Conservation (phyloP, 2,888 invertebrate genomes). For the Nematopogon swammerdamellus region DNA sequence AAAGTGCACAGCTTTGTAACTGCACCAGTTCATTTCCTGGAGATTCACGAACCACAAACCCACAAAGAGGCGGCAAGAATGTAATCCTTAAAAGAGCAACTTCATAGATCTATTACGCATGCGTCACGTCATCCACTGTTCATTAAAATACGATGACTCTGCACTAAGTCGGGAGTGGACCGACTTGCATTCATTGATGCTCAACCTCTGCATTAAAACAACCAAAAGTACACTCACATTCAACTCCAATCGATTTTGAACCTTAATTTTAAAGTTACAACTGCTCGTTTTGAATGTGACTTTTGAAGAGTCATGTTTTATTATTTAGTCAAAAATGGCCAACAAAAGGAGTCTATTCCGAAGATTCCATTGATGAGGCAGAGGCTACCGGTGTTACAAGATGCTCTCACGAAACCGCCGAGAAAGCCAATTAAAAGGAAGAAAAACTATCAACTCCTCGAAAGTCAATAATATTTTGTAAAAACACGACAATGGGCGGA, state of each 20-base stretch:
- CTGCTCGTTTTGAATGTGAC: too few relatives aligned
- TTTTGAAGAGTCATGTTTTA: too few relatives aligned
- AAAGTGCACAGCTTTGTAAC: too few relatives aligned
- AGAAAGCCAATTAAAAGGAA: constrained; percentile 28
- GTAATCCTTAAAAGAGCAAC: constrained; percentile 52
- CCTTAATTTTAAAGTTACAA: too few relatives aligned
- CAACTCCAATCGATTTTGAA: too few relatives aligned
- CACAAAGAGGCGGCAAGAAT: constrained; percentile 28
- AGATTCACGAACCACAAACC: constrained; percentile 20
- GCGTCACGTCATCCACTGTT: constrained; percentile 55
- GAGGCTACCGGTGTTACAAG: constrained; percentile 53
- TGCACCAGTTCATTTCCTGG: background rate
- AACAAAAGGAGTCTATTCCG: constrained; percentile 51
- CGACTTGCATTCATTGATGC: constrained; percentile 44
- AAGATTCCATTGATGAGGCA: constrained; percentile 54
- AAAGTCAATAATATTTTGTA: background rate
- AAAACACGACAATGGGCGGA: constrained; percentile 7
- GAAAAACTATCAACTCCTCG: constrained; percentile 12
- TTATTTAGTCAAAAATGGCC: constrained; percentile 24
- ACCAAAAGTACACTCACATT: background rate
- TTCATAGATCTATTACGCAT: constrained; percentile 51
- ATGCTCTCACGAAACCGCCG: constrained; percentile 37
- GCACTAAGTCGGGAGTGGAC: constrained; percentile 51
- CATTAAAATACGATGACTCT: constrained; percentile 56
- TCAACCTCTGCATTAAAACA: constrained; percentile 13